Evolutionary conservation across 2,797 vertebrate species (phyloP).

Genomic region (Siniperca scherzeri): DNA sequence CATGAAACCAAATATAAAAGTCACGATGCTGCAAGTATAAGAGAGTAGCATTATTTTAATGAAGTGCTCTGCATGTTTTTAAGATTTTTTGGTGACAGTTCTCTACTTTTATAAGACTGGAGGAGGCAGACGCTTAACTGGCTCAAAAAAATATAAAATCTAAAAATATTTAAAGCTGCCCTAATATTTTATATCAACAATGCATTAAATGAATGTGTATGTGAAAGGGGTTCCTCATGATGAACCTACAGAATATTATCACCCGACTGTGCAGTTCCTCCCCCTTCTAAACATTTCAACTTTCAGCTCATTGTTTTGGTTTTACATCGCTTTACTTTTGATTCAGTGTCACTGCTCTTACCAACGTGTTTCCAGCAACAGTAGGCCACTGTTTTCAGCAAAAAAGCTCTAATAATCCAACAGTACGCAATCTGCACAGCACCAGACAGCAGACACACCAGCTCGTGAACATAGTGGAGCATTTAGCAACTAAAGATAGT

Average conservation of each 20-base stretch:
- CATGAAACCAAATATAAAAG: conserved; percentile 19
- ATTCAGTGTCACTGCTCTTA: background rate
- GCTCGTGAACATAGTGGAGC: too few relatives aligned
- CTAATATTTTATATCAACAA: background rate
- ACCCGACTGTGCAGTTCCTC: background rate
- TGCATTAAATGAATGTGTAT: background rate
- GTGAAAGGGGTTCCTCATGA: background rate
- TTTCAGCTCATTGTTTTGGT: background rate
- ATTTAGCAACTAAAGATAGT: too few relatives aligned
- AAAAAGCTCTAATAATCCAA: background rate
- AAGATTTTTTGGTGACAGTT: background rate
- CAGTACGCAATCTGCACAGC: background rate
- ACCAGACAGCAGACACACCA: background rate
- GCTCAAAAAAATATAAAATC: background rate
- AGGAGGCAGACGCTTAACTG: background rate
- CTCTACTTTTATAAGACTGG: background rate
- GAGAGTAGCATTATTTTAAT: conserved; percentile 2
- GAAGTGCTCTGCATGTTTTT: background rate
- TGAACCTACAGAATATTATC: background rate
- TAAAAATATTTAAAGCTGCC: background rate
- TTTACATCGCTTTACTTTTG: background rate
- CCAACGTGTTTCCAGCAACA: background rate
- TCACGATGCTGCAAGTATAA: conserved; percentile 1
- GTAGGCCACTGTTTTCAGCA: background rate
- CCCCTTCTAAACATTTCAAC: background rate